Percentiles rank a stretch among this genome's conserved stretches.
These are phyloP conservation scores for Barnardius zonarius DNA, from an alignment of 2,113 vertebrate species.

Conservation along the genomic window DNA sequence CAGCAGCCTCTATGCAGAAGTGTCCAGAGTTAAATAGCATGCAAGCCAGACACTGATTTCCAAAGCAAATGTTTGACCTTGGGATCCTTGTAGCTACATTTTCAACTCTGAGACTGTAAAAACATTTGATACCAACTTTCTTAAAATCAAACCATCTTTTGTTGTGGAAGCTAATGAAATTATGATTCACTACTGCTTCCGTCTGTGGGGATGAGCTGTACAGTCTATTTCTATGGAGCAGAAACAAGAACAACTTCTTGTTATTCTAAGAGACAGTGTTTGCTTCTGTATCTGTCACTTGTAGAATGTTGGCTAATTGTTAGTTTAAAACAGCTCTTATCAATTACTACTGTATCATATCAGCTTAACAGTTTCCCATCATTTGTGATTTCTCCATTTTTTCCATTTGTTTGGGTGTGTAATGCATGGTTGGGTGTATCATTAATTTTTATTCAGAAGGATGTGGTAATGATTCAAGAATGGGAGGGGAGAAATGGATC, in stretches of 20 bases:
- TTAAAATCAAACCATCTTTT: neutral
- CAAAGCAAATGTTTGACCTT: neutral
- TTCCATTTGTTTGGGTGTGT: neutral
- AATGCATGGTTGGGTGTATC: neutral
- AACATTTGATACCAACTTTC: neutral
- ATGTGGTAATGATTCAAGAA: neutral
- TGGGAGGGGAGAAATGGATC: neutral
- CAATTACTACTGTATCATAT: neutral
- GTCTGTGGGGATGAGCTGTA: neutral
- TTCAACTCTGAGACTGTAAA: neutral
- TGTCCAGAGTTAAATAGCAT: neutral
- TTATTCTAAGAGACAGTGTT: neutral
- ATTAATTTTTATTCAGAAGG: neutral
- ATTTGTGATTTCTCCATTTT: neutral
- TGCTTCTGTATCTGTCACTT: neutral
- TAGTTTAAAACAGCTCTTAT: neutral
- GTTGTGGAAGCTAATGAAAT: neutral
- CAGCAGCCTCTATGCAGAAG: neutral
- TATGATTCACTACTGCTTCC: neutral
- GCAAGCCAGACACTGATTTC: neutral
- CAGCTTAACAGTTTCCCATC: neutral
- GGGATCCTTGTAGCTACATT: neutral
- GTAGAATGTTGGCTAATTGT: neutral
- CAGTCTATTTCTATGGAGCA: neutral
- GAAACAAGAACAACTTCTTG: neutral